Evolutionary conservation across 2,113 vertebrate genomes (phyloP), one percentile per base, ranked within the genome.

Genomic region (Sturnira hondurensis): DNA sequence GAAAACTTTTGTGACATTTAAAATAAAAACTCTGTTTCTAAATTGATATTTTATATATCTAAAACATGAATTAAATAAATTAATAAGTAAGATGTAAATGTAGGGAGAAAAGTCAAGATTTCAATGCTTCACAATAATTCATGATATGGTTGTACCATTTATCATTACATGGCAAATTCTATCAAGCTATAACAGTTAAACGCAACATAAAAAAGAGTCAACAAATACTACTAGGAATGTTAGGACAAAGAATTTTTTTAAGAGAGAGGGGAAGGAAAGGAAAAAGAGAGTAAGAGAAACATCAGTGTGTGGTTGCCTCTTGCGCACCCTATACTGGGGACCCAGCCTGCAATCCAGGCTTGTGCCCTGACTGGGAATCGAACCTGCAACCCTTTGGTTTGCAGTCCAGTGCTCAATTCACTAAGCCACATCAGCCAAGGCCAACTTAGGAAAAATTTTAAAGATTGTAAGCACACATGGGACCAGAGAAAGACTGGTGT

Each of bases 41-140:
- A 58, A 86, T 31, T 94, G 58, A 11, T 41, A 93, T 80, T 91
- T 84, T 93, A 54, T 65, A 88, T 85, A 93, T 85, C 68, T 82
- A 84, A 94, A 88, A 80, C 33, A 61, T 10, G 14, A 88, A 52
- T 68, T 71, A 86, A 77, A 33, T 73, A 93, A 68, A 92, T 70
- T 85, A 95, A 71, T 63, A 85, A 82, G 31, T 45, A 76, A 92
- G 74, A 68, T 28, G 63, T 7, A 88, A 93, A 81, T 71, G 4
- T 22, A 36, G 63, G 58, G n/a, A 14, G 8, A 16, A 58, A 87
- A 15, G 22, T 74, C 71, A 76, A 76, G 43, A 47, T 76, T 31
- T 92, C 41, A 95, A 15, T 83, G 9, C 24, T 45, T 83, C 9
- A 19, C n/a, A 94, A 68, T 71, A 94, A 22, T 93, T 9, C 5